Evolutionary conservation across 1,140 invertebrate species (phyloP), one percentile per base, ranked within the genome.

Genomic region (Galleria mellonella): DNA sequence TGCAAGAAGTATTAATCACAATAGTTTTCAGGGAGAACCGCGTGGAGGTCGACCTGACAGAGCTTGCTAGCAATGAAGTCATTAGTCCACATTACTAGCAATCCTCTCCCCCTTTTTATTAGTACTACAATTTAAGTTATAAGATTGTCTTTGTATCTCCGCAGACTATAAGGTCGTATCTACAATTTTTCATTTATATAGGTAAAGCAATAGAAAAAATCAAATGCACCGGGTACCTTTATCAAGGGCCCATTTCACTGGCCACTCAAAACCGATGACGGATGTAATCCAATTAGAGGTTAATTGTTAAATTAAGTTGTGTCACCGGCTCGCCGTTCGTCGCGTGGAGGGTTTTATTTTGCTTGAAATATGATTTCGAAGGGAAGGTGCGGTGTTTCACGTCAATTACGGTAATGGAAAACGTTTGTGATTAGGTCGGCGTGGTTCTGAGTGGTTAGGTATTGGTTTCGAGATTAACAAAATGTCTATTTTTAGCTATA

Each of bases 301-400:
- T 84, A 84, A 84, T 84, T 81, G 81, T 55, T 70, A 77, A 72
- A 84, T 83, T 72, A 84, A 82, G 79, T 83, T 71, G 68, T 62
- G 66, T 62, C 44, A 32, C 63, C 46, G 41, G 57, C 55, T 62
- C 61, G 35, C 17, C 17, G 17, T 23, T 23, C 17, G 17, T 23
- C 6, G 17, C 17, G 17, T 23, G 59, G 62, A 66, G 61, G 70
- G 68, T 66, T 73, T 72, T 72, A 67, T 75, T 72, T 68, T 67
- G 62, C 54, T 51, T 56, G 62, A 64, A 75, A 74, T 81, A 76
- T 76, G 66, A 76, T 74, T 78, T 76, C 41, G 57, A 40, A 37
- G 51, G 41, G 30, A 61, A 78, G 72, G 73, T 72, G 70, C 56
- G 65, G 64, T 47, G 62, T 62, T 69, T 57, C 55, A 42, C 49